phyloP scores from a whole-genome alignment of 2,888 invertebrate genomes.

The Nemoura dubitans region DNA sequence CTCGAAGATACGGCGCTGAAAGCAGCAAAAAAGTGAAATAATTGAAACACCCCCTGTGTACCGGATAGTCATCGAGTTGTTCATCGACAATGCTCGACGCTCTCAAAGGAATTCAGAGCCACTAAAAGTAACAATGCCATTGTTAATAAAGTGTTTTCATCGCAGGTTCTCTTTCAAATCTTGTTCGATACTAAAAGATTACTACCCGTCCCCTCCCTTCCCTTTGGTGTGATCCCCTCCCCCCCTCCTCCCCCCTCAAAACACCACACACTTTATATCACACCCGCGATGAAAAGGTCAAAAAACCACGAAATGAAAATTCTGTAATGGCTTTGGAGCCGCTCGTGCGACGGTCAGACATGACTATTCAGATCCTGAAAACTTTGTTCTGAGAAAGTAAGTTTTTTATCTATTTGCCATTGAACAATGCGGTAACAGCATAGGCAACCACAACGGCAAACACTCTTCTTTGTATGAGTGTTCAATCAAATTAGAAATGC shows the following conservation, averaged over 20 bases:
- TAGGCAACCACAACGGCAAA: constrained; percentile 26
- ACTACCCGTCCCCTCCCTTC: background rate
- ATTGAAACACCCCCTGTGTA: constrained; percentile 16
- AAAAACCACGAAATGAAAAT: constrained; percentile 27
- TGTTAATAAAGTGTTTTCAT: constrained; percentile 25
- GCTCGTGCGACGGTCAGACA: constrained; percentile 27
- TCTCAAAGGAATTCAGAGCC: background rate
- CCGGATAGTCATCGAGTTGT: background rate
- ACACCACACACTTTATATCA: constrained; percentile 1
- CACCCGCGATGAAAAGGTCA: constrained; percentile 32
- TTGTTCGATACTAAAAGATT: constrained; percentile 16
- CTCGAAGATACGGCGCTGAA: too few species aligned
- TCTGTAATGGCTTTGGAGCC: constrained; percentile 12
- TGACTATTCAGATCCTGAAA: background rate
- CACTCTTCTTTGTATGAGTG: background rate
- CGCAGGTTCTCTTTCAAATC: constrained; percentile 8
- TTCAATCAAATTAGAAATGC: constrained; percentile 31
- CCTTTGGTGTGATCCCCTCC: background rate
- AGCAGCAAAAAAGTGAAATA: background rate
- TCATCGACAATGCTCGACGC: constrained; percentile 13
- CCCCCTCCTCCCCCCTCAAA: background rate
- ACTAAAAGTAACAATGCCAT: constrained; percentile 30
- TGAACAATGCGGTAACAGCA: constrained; percentile 18
- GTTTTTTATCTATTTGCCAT: constrained; percentile 25
- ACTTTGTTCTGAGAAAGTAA: constrained; percentile 27